A percentile compares a stretch with the other conserved stretches of the same genome.
Evolutionary conservation across 2,113 vertebrate genomes (phyloP).

Genomic region (Corythornis madagascariensis): DNA sequence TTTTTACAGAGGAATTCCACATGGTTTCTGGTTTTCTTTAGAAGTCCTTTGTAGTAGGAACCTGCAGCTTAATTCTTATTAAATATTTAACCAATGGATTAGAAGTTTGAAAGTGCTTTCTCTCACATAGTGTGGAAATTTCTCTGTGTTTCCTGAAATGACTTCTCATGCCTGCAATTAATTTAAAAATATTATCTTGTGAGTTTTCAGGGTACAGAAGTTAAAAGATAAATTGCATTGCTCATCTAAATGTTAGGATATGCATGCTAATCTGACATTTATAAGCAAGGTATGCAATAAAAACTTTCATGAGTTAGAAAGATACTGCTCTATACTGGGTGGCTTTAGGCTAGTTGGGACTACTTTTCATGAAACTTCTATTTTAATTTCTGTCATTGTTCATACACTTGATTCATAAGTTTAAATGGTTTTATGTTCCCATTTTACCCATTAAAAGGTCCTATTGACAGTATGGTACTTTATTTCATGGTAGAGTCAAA

Average conservation of each 20-base stretch:
- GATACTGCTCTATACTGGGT: neutral
- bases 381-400: slow-evolving; percentile 45
- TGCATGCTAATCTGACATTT: slow-evolving; percentile 37
- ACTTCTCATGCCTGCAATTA: slow-evolving; percentile 35
- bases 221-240: slow-evolving; percentile 4
- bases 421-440: slow-evolving; percentile 1
- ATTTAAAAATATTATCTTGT: slow-evolving; percentile 38
- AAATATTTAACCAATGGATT: neutral
- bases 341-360: neutral
- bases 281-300: neutral
- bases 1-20: neutral
- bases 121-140: neutral
- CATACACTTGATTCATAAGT: slow-evolving; percentile 30
- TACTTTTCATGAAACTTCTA: neutral
- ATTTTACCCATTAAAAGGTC: slow-evolving; percentile 12
- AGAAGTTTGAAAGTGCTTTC: neutral
- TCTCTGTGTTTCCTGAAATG: neutral
- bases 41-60: neutral
- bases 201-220: neutral
- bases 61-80: neutral
- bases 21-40: neutral
- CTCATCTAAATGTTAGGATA: neutral
- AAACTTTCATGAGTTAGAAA: slow-evolving; percentile 11
- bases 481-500: neutral
- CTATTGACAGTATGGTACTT: neutral